Conservation (phyloP, 2,113 vertebrate genomes). For the Enhydra lutris region DNA sequence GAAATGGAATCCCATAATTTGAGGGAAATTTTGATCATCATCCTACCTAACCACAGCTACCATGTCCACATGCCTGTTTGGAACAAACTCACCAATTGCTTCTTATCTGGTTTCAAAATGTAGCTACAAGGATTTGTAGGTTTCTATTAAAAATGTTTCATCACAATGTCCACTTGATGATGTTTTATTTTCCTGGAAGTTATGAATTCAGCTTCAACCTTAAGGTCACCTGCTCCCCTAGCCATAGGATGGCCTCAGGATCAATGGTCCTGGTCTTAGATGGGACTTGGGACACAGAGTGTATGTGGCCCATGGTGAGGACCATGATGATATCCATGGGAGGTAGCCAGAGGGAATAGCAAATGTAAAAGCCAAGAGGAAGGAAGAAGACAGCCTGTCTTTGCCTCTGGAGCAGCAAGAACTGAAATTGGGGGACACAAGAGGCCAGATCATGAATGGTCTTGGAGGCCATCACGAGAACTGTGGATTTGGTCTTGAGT, state of each 20-base stretch:
- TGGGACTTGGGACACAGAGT: not conserved
- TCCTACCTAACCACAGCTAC: not conserved
- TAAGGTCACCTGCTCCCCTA: not conserved
- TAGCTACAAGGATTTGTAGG: not conserved
- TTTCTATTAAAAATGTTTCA: not conserved
- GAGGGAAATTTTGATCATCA: not conserved
- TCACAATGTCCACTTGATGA: not conserved
- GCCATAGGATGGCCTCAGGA: not conserved
- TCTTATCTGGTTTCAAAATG: not conserved
- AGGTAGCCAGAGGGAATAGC: not conserved
- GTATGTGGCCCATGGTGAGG: not conserved
- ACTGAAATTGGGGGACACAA: not conserved
- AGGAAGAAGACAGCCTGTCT: not conserved
- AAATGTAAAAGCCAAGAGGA: not conserved
- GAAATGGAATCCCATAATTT: not conserved
- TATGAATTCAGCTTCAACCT: not conserved
- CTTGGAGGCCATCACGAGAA: not conserved
- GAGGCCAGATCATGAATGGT: not conserved
- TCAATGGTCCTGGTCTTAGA: not conserved
- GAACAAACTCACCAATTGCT: not conserved
- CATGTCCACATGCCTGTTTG: not conserved
- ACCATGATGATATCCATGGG: not conserved
- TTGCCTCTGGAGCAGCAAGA: not conserved
- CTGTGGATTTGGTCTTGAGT: not conserved
- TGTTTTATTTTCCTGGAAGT: not conserved